A percentile compares a stretch with the other conserved stretches of the same genome.
phyloP scores from a whole-genome alignment of 2,888 invertebrate genomes.

The Nasonia oneida region DNA sequence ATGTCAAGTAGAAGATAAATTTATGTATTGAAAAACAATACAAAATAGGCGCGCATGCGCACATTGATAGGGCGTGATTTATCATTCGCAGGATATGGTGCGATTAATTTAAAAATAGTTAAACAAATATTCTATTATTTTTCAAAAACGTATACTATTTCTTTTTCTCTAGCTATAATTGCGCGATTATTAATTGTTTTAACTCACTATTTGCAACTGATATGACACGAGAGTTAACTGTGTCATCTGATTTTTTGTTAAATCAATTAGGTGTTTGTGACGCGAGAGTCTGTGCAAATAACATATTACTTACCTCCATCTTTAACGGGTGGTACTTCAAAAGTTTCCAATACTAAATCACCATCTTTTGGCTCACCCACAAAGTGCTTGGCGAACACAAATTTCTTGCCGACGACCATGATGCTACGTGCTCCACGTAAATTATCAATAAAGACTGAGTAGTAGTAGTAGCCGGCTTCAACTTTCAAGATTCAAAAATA shows the following conservation, averaged over 20 bases:
- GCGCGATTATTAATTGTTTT: too few species aligned
- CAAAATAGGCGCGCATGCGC: too few species aligned
- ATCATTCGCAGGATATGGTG: too few species aligned
- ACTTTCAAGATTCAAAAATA: not conserved
- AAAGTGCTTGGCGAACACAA: constrained; percentile 84
- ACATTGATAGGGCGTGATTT: too few species aligned
- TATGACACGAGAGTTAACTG: too few species aligned
- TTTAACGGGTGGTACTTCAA: constrained; percentile 83
- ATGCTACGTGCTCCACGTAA: not conserved
- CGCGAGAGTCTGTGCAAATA: not conserved
- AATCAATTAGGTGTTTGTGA: not conserved
- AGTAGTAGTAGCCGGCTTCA: not conserved
- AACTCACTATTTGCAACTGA: too few species aligned
- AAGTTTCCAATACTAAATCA: constrained; percentile 85
- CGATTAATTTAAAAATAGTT: too few species aligned
- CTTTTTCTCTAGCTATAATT: too few species aligned
- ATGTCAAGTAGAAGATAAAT: too few species aligned
- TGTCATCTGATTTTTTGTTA: not conserved
- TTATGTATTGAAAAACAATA: too few species aligned
- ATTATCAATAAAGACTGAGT: not conserved
- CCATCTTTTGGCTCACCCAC: constrained; percentile 84
- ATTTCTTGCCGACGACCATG: constrained; percentile 83
- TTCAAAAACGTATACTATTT: too few species aligned
- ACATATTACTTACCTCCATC: constrained; percentile 83
- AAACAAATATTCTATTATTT: too few species aligned